phyloP scores from a whole-genome alignment of 2,888 invertebrate genomes.

The Sarcophaga caerulescens region DNA sequence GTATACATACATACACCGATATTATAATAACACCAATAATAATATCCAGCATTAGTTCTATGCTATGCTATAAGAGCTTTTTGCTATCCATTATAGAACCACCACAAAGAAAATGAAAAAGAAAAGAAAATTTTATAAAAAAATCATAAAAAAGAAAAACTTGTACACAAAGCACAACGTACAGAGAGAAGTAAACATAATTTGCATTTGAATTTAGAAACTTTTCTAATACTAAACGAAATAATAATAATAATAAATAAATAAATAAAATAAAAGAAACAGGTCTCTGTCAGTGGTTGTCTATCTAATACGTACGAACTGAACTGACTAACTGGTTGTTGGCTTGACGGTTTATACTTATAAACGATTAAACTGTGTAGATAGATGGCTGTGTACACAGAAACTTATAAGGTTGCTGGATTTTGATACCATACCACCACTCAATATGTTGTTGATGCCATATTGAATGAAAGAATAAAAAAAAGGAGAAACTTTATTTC shows the following conservation, averaged over 20 bases:
- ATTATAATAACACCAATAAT: neutral
- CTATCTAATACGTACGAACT: slow-evolving; percentile 3
- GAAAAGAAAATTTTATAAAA: neutral
- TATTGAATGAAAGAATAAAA: slow-evolving; percentile 41
- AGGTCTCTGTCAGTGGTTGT: slow-evolving; percentile 64
- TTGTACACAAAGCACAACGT: neutral
- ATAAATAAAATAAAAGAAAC: slow-evolving; percentile 51
- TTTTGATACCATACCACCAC: slow-evolving; percentile 64
- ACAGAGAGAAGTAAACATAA: slow-evolving; percentile 46
- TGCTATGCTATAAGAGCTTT: neutral
- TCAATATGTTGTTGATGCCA: slow-evolving; percentile 62
- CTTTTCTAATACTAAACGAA: neutral
- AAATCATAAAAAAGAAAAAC: neutral
- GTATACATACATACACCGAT: neutral
- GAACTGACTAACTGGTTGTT: slow-evolving; percentile 21
- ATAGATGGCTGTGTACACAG: neutral
- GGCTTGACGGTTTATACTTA: slow-evolving; percentile 17
- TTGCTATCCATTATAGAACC: neutral
- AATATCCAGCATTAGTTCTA: neutral
- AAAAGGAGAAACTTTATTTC: slow-evolving; percentile 13
- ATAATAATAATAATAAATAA: neutral
- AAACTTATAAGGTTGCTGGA: slow-evolving; percentile 65
- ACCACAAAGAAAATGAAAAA: neutral
- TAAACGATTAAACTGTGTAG: neutral
- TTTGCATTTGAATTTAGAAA: slow-evolving; percentile 62